phyloP scores from a whole-genome alignment of 1,140 invertebrate genomes.

The Drosophila leontia region DNA sequence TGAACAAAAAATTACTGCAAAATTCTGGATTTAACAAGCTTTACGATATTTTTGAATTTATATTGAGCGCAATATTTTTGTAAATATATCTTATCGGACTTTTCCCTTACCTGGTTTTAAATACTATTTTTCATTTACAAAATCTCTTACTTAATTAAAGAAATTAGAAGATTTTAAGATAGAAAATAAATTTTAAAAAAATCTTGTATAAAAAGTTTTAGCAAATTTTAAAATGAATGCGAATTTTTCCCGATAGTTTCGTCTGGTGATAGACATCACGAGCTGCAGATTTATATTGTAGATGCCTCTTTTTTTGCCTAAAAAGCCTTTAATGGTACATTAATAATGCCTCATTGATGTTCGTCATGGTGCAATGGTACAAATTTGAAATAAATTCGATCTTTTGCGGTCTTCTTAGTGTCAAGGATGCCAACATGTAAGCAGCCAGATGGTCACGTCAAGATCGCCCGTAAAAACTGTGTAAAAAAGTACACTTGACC shows the following conservation, averaged over 20 bases:
- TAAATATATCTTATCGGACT: neutral
- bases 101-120: neutral
- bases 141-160: neutral
- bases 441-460: conserved; percentile 32
- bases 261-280: neutral
- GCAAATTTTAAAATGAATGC: neutral
- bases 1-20: too few relatives aligned
- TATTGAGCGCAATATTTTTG: neutral
- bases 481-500: conserved; percentile 31
- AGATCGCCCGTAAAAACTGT: conserved; percentile 27
- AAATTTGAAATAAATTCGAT: conserved; percentile 33
- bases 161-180: too few relatives aligned
- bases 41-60: neutral
- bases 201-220: neutral
- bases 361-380: neutral
- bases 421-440: conserved; percentile 30
- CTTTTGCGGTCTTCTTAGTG: conserved; percentile 34
- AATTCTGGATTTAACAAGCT: too few relatives aligned
- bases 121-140: neutral
- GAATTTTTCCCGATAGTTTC: neutral
- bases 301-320: neutral
- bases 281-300: neutral
- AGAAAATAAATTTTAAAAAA: too few relatives aligned
- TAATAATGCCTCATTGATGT: conserved; percentile 19
- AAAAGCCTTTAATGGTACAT: neutral